These are phyloP conservation scores for Bombus picipes DNA, from an alignment of 1,140 invertebrate genomes.

Conservation along the genomic window DNA sequence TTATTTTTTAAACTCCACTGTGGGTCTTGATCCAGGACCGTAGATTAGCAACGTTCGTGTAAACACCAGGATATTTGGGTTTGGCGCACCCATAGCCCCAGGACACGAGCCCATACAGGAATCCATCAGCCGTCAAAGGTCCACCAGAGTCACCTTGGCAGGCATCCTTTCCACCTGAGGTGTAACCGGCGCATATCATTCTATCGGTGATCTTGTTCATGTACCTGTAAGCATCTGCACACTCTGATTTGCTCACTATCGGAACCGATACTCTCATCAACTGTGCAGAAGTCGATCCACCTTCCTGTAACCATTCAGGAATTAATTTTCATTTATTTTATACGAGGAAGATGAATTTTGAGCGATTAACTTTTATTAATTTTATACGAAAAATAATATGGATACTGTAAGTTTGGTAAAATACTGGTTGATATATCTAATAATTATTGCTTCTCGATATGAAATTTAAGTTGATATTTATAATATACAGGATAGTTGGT, in stretches of 20 bases:
- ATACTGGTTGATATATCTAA: no score
- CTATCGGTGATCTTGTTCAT: constrained; percentile 68
- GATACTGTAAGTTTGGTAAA: no score
- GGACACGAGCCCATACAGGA: constrained; percentile 87
- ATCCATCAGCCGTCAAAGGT: constrained; percentile 82
- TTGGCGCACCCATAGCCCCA: constrained; percentile 89
- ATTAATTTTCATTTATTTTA: not conserved
- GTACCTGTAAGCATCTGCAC: constrained; percentile 57
- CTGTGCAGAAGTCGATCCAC: not conserved
- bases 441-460: no score
- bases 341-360: not conserved
- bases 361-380: not conserved
- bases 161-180: constrained; percentile 84
- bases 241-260: constrained; percentile 65
- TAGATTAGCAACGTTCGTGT: constrained; percentile 86
- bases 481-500: no score
- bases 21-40: constrained; percentile 84
- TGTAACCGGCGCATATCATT: constrained; percentile 86
- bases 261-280: constrained; percentile 77
- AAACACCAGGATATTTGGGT: constrained; percentile 87
- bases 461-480: no score
- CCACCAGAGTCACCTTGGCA: constrained; percentile 85
- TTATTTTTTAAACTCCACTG: constrained; percentile 66
- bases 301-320: constrained; percentile 4
- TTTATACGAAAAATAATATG: no score